Base-by-base conservation (phyloP, 1,140 invertebrate species). In the Achroia grisella region DNA sequence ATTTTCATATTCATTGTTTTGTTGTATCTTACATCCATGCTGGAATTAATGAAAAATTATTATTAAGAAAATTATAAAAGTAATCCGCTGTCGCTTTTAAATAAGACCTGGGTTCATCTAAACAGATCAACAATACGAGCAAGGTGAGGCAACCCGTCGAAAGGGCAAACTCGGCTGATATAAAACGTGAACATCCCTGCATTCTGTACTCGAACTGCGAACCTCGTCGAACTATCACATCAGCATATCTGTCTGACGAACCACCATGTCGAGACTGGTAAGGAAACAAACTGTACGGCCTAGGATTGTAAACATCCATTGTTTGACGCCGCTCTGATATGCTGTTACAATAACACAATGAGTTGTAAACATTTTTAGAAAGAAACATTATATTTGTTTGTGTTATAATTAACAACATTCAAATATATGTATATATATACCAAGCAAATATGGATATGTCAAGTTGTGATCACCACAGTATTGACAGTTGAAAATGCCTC, bases 101-200 rank as follows among this genome's bases (percentile, higher is more conserved):
- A 48, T 75, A 74, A 37, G 28, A 48, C 53, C 52, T 35, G 13
- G 39, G 30, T 42, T 58, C 61, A 56, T 60, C 66, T 62, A 64
- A 71, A 59, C 68, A 56, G 59, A 66, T 70, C 67, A 65, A 77
- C 70, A 78, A 82, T 74, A 66, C 68, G 73, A 65, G 64, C 78
- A 78, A 80, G 74, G 74, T 83, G 78, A 83, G 59, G 76, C 73
- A 82, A 82, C 66, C 56, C 56, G 60, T 62, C 63, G 52, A 83
- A 83, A 83, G 78, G 78, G 78, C 76, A 83, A 65, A 62, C 58
- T 50, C 58, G 56, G 58, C 62, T 57, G 69, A 80, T 83, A 83
- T 80, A 83, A 72, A 72, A 71, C 71, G 68, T 65, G 74, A 59
- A 76, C 78, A 82, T 76, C 78, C 78, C 70, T 64, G 59, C 57